phyloP scores from a whole-genome alignment of 2,888 invertebrate species.

The Anaspis maculata region DNA sequence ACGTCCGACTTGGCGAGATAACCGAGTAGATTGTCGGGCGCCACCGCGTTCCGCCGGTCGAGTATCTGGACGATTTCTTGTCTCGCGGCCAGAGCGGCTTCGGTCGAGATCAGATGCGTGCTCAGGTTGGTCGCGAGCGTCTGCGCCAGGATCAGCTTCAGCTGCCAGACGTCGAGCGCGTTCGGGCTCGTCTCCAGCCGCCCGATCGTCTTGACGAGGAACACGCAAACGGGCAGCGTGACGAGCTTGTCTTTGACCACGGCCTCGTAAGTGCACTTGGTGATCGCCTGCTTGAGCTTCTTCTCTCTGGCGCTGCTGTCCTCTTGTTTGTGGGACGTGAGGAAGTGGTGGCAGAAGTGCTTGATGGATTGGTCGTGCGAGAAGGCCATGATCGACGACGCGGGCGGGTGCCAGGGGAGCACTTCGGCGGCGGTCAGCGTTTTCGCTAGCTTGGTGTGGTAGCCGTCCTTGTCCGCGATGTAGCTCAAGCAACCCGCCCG shows the following conservation, averaged over 20 bases:
- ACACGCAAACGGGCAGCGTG: constrained; percentile 64
- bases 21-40: too few species aligned
- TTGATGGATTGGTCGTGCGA: constrained; percentile 64
- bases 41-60: too few species aligned
- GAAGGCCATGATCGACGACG: constrained; percentile 64
- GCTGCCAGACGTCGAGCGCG: constrained; percentile 62
- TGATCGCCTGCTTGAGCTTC: constrained; percentile 52
- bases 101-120: constrained; percentile 50
- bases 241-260: constrained; percentile 72
- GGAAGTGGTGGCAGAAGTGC: constrained; percentile 62
- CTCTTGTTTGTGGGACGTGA: constrained; percentile 31
- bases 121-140: constrained; percentile 32
- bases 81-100: constrained; percentile 54
- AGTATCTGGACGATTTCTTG: constrained; percentile 48
- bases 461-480: constrained; percentile 74
- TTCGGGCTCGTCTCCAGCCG: constrained; percentile 41
- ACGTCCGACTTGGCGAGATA: too few species aligned
- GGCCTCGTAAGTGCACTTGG: constrained; percentile 69
- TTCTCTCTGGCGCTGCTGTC: constrained; percentile 36
- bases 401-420: constrained; percentile 58
- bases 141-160: constrained; percentile 56
- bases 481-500: constrained; percentile 84
- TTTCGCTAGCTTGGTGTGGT: constrained; percentile 68
- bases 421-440: constrained; percentile 67
- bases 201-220: constrained; percentile 53